These are phyloP conservation scores for Drepanosiphum platanoidis DNA, from an alignment of 2,888 invertebrate genomes.

Conservation along the genomic window DNA sequence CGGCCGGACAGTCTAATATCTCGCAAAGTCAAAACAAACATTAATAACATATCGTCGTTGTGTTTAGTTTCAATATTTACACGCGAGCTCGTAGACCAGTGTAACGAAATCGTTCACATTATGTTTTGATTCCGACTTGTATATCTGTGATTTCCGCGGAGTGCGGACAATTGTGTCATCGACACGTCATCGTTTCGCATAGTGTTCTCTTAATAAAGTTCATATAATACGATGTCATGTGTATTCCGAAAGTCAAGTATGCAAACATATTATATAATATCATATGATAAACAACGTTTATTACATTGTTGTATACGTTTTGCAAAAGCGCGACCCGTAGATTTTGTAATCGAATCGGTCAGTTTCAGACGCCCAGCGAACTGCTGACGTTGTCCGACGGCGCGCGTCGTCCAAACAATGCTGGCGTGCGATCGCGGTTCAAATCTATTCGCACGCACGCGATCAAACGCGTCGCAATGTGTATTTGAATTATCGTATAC, in stretches of 20 bases:
- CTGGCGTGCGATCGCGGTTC: too few species aligned
- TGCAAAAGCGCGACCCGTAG: too few species aligned
- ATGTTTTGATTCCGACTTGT: not conserved
- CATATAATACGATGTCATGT: too few species aligned
- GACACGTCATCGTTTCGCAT: not conserved
- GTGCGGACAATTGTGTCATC: not conserved
- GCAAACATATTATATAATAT: not conserved
- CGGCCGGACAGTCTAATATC: too few species aligned
- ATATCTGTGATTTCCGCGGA: not conserved
- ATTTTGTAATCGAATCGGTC: too few species aligned
- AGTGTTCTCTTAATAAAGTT: too few species aligned
- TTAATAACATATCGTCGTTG: not conserved
- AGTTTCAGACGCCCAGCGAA: too few species aligned
- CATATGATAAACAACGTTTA: not conserved
- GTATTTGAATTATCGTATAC: too few species aligned
- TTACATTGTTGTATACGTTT: not conserved
- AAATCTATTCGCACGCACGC: too few species aligned
- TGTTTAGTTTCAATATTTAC: not conserved
- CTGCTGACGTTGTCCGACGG: too few species aligned
- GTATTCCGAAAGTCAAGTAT: not conserved
- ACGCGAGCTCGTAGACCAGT: not conserved
- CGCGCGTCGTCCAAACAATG: too few species aligned
- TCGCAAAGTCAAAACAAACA: not conserved
- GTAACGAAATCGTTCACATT: slow-evolving; percentile 9
- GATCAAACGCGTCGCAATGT: too few species aligned